Base-by-base conservation (phyloP, 2,797 vertebrate species). In the Rhinophrynus dorsalis region DNA sequence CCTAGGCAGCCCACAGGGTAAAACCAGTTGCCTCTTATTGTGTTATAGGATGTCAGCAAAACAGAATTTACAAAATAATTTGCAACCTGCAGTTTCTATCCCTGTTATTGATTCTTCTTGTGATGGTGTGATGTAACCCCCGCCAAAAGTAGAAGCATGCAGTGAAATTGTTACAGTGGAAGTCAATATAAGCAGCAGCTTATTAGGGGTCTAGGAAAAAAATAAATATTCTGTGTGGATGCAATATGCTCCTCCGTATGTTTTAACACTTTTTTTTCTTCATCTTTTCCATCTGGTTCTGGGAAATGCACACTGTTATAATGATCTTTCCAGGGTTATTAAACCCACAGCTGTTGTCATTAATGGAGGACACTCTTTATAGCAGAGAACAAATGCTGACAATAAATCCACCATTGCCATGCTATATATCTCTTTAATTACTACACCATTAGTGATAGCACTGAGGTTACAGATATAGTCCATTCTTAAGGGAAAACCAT, bases 321-420 rank as follows among this genome's bases (percentile, higher is more conserved):
- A 89, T 81, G 83, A 84, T 90, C 79, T 88, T 87, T 84, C 82
- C 79, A 79, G 80, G 87, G 82, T 89, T 90, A 86, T 91, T 90
- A 92, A 88, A 81, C 82, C 63, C 75, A 82, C 90, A 91, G 88
- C 87, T 92, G 89, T 85, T 89, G 84, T 83, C 85, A 89, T 90
- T 89, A 90, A 88, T 86, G 83, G 82, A 89, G 83, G 84, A 84
- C 84, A 84, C 81, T 83, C 74, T 86, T 87, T 82, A 86, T 1
- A 1, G 82, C 58, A 29, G 75, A 0, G 52, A 78, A 75, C 72
- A 79, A 82, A 82, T 21, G 65, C 76, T 55, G 47, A 74, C 67
- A 71, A 80, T 86, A 85, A 84, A 85, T 88, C 75, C 38, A 80
- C 73, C 65, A 26, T 70, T 78, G 74, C 70, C 52, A 8, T 35